These are phyloP conservation scores for Chloromyia formosa DNA, from an alignment of 2,888 invertebrate genomes.

Conservation along the genomic window DNA sequence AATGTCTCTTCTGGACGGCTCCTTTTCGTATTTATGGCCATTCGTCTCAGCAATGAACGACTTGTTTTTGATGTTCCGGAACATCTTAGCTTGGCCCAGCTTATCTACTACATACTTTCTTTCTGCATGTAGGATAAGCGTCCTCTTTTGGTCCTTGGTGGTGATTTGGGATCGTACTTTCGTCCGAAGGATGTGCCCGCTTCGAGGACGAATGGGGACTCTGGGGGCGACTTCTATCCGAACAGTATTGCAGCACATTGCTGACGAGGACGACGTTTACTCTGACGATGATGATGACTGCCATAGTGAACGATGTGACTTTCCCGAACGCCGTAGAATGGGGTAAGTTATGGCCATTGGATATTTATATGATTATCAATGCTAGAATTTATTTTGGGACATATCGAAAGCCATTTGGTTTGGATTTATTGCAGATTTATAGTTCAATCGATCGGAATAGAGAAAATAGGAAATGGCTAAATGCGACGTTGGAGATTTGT, in stretches of 20 bases:
- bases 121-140: too few species aligned
- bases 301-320: neutral
- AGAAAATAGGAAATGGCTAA: neutral
- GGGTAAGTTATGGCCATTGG: slow-evolving; percentile 41
- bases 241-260: neutral
- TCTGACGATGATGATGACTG: slow-evolving; percentile 34
- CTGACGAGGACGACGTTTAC: slow-evolving; percentile 1
- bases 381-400: slow-evolving; percentile 34
- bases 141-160: slow-evolving; percentile 13
- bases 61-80: slow-evolving; percentile 44
- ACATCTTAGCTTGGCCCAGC: slow-evolving; percentile 16
- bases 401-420: slow-evolving; percentile 26
- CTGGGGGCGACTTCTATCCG: neutral
- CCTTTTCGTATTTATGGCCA: slow-evolving; percentile 37
- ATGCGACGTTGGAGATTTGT: neutral
- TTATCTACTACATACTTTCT: slow-evolving; percentile 22
- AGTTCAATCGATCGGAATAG: slow-evolving; percentile 29
- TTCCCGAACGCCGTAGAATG: neutral
- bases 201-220: neutral
- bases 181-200: slow-evolving; percentile 11
- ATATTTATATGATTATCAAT: slow-evolving; percentile 41
- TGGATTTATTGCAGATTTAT: slow-evolving; percentile 37
- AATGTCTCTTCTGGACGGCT: slow-evolving; percentile 42
- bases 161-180: neutral
- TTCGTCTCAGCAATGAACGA: slow-evolving; percentile 42